A percentile compares a stretch with the other conserved stretches of the same genome.
Evolutionary conservation across 2,888 invertebrate genomes (phyloP).

Genomic region (Oscheius sp.): DNA sequence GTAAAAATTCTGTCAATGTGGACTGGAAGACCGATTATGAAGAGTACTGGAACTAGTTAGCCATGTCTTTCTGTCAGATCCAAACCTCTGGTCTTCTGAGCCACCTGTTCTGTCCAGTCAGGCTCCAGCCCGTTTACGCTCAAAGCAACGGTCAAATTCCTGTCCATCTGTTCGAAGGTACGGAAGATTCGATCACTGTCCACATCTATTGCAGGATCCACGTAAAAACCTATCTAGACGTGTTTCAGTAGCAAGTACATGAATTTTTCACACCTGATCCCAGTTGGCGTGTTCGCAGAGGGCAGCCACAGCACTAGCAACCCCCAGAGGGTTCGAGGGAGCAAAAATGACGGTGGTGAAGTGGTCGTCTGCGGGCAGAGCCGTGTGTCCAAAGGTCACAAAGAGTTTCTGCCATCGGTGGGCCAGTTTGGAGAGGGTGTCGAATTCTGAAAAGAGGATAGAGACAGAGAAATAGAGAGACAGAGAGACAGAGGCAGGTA

Average conservation of each 20-base stretch:
- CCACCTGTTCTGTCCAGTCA: conserved; percentile 5
- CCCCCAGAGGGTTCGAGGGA: conserved; percentile 12
- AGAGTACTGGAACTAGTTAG: conserved; percentile 12
- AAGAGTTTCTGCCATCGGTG: conserved; percentile 53
- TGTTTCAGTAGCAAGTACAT: neutral
- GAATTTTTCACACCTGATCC: conserved; percentile 6
- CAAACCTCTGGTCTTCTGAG: conserved; percentile 13
- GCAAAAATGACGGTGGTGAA: conserved; percentile 24
- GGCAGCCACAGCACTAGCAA: neutral
- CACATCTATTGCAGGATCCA: conserved; percentile 2
- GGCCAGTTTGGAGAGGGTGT: conserved; percentile 41
- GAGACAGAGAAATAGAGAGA: neutral
- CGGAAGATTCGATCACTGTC: neutral
- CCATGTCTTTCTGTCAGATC: neutral
- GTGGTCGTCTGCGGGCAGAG: neutral
- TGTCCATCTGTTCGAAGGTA: conserved; percentile 12
- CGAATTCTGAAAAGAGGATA: conserved; percentile 42
- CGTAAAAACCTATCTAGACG: conserved; percentile 11
- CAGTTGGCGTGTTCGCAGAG: conserved; percentile 13
- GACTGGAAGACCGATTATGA: conserved; percentile 20
- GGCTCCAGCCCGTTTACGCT: conserved; percentile 1
- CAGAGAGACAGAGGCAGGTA: neutral
- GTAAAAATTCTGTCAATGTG: conserved; percentile 4
- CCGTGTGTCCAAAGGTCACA: conserved; percentile 22
- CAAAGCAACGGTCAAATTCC: conserved; percentile 7